Evolutionary conservation across 2,113 vertebrate genomes (phyloP).

Genomic region (Leucoraja erinaceus): DNA sequence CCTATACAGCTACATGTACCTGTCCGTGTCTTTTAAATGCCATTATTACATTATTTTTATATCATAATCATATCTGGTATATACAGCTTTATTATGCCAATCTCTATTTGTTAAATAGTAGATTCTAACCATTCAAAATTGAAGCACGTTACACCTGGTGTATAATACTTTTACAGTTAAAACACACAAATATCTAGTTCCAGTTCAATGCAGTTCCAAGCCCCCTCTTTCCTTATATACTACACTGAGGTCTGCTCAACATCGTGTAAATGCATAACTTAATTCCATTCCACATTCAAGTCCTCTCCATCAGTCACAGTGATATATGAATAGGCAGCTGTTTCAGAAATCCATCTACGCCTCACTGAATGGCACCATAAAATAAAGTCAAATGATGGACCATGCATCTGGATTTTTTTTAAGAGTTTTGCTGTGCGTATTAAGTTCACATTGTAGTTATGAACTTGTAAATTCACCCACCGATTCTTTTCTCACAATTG

Average conservation of each 20-base stretch:
- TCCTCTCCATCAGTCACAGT: background rate
- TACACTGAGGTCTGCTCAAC: background rate
- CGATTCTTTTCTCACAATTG: background rate
- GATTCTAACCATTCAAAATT: background rate
- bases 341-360: background rate
- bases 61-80: too few relatives aligned
- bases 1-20: too few relatives aligned
- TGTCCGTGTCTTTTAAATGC: too few relatives aligned
- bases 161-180: background rate
- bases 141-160: background rate
- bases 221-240: background rate
- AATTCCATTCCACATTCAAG: background rate
- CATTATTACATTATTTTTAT: too few relatives aligned
- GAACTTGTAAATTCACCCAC: background rate
- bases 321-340: background rate
- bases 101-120: background rate
- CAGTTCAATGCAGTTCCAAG: background rate
- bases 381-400: background rate
- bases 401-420: background rate
- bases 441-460: background rate
- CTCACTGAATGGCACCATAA: background rate
- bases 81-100: background rate
- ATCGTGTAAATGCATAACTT: background rate
- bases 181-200: background rate
- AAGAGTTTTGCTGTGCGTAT: background rate